Base-by-base conservation (phyloP, 2,113 vertebrate species). In the Rafetus swinhoei region DNA sequence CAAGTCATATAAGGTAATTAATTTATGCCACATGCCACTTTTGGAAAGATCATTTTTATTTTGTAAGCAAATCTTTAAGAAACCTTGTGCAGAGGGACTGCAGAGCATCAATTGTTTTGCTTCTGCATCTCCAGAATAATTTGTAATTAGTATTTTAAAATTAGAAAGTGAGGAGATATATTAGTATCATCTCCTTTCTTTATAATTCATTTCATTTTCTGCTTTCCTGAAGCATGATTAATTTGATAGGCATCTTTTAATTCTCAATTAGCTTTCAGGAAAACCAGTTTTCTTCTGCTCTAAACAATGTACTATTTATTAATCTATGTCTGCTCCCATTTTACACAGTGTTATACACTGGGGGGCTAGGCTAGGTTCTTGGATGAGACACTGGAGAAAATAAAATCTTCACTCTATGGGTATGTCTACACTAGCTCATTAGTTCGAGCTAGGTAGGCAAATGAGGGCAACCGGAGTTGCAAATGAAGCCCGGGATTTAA, bases 211-310 rank as follows among this genome's bases (percentile, higher is more conserved):
- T 93, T 45, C 1, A 55, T 91, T 93, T 95, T 95, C 80, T 1
- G 1, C 54, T 93, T 91, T 69, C 84, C 76, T 90, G 77, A 85
- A 93, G 84, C 62, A 94, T 53, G 32, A 21, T 90, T 95, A 92
- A 76, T 92, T 85, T 95, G 93, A 94, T 94, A 94, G 69, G 3
- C 39, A 93, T 95, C 72, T 95, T 94, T 87, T 93, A 91, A 92
- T 95, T 93, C 92, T 77, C 62, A 91, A 92, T 92, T 96, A 93
- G 57, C 84, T 80, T 94, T 93, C 85, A 91, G 32, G 72, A 95
- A 90, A 5, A 39, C 79, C 87, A 92, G 24, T 83, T 94, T 95
- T 91, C 82, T 92, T 60, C 65, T 88, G 10, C 77, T 95, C 88
- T 90, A 90, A 91, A 62, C 77, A 87, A 5, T 55, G 4, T 1